Percentiles rank a stretch among this genome's conserved stretches.
These are phyloP conservation scores for Harpegnathos saltator DNA, from an alignment of 1,140 invertebrate species.

Conservation along the genomic window DNA sequence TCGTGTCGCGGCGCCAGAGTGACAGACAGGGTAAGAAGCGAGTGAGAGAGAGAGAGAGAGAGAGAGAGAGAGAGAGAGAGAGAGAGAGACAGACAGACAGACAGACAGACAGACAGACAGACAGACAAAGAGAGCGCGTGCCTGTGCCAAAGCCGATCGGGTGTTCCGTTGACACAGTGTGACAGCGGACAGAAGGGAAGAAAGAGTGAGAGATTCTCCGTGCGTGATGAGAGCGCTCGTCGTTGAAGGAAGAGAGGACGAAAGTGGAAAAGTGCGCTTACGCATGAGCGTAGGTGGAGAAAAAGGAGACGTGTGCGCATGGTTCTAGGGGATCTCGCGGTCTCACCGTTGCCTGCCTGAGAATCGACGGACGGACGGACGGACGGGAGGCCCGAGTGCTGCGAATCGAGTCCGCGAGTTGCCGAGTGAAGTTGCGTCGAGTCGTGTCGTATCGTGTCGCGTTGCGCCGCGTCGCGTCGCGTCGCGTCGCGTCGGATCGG, in stretches of 20 bases:
- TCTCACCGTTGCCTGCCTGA: slow-evolving; percentile 57
- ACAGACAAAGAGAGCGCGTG: background rate
- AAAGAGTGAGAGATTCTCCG: slow-evolving; percentile 5
- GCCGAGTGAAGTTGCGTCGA: slow-evolving; percentile 1
- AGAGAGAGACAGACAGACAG: no score
- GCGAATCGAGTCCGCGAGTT: slow-evolving; percentile 18
- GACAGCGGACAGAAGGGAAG: background rate
- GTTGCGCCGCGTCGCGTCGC: background rate
- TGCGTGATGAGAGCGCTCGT: slow-evolving; percentile 41
- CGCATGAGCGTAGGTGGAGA: background rate
- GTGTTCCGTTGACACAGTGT: slow-evolving; percentile 61
- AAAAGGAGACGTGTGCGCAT: slow-evolving; percentile 24
- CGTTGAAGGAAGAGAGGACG: slow-evolving; percentile 37
- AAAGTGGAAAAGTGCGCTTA: slow-evolving; percentile 48
- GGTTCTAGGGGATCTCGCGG: slow-evolving; percentile 47
- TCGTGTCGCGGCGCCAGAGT: slow-evolving; percentile 20
- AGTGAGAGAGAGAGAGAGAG: background rate
- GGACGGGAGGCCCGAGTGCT: background rate
- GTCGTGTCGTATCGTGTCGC: background rate
- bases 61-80: background rate
- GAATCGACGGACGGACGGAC: slow-evolving; percentile 27
- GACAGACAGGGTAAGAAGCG: background rate
- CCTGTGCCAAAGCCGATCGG: slow-evolving; percentile 31
- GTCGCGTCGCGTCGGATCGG: background rate
- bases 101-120: no score